A percentile compares a stretch with the other conserved stretches of the same genome.
These are phyloP conservation scores for Dasypolia templi DNA, from an alignment of 2,888 invertebrate genomes.

Conservation along the genomic window DNA sequence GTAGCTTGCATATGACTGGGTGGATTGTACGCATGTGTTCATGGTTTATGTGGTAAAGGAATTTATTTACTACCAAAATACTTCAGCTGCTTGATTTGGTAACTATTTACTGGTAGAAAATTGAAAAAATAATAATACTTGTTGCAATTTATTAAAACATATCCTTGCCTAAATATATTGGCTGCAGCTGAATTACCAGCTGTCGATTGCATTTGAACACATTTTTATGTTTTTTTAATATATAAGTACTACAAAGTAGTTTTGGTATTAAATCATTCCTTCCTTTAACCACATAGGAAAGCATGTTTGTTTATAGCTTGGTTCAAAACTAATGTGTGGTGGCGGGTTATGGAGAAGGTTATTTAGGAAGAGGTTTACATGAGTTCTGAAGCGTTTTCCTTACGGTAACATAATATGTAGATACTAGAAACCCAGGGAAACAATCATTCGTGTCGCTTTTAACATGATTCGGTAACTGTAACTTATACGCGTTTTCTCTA, in stretches of 20 bases:
- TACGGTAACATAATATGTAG: not conserved
- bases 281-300: conserved; percentile 9
- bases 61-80: conserved; percentile 1
- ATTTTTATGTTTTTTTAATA: too few relatives aligned
- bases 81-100: too few relatives aligned
- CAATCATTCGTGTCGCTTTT: not conserved
- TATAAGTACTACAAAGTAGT: too few relatives aligned
- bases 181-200: too few relatives aligned
- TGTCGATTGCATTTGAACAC: too few relatives aligned
- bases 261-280: conserved; percentile 22
- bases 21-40: conserved; percentile 53
- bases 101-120: too few relatives aligned
- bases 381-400: conserved; percentile 39
- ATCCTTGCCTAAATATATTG: too few relatives aligned
- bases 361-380: not conserved
- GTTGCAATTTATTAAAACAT: too few relatives aligned
- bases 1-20: conserved; percentile 54
- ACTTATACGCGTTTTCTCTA: not conserved
- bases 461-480: not conserved
- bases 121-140: too few relatives aligned
- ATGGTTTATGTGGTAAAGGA: conserved; percentile 20
- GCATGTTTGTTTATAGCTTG: conserved; percentile 61
- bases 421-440: too few relatives aligned
- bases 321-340: conserved; percentile 53
- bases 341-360: conserved; percentile 37